Base-by-base conservation (phyloP, 1,140 invertebrate genomes). In the Arion vulgaris region DNA sequence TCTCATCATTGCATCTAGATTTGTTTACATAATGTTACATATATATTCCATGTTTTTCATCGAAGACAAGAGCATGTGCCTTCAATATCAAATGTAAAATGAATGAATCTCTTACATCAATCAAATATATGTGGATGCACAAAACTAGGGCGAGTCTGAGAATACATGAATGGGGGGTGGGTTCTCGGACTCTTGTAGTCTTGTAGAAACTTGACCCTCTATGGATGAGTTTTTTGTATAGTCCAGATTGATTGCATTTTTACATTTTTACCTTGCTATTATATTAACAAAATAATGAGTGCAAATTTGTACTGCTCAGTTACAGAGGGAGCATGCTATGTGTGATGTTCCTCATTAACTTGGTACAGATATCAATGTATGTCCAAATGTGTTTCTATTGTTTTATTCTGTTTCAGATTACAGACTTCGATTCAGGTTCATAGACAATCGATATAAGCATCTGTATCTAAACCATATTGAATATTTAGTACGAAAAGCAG, bases 231-330 rank as follows among this genome's bases (percentile, higher is more conserved):
- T 66, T 5, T 5, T 32, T 32, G 28, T n/a, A n/a, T n/a, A n/a
- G 32, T 66, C 2, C n/a, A n/a, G 11, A 23, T 23, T 32, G 5
- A 66, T 13, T 66, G 32, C 5, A 66, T 66, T 66, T 66, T 5
- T 66, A 66, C 19, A 66, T 66, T 66, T 66, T 2, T 66, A 66
- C n/a, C n/a, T 66, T 66, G 62, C 53, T 57, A 23, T 57, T 57
- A 23, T 57, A 23, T 57, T 57, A 57, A 57, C 53, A 57, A n/a
- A 49, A 57, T 57, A 57, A 2, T 57, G 26, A 15, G 53, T 57
- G 26, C 26, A 57, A 4, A 19, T 57, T 57, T 23, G 4, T n/a
- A 23, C 9, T 11, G 53, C 23, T 57, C 17, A 57, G 26, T 11
- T 57, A 23, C 19, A 23, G 53, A 7, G 41, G 15, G 41, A 15